phyloP scores from a whole-genome alignment of 2,113 vertebrate species.

The Solea solea region DNA sequence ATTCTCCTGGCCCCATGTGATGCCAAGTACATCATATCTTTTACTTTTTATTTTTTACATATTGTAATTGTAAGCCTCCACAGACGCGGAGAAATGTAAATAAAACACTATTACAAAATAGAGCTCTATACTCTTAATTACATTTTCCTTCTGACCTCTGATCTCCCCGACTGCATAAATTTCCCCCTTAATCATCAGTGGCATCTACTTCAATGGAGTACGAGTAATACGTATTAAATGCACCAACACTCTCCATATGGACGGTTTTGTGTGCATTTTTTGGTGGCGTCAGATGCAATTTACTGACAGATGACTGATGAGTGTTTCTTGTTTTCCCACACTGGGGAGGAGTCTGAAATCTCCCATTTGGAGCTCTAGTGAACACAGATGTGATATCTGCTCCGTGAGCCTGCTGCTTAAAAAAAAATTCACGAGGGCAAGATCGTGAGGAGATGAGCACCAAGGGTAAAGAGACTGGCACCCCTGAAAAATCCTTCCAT shows the following conservation, averaged over 20 bases:
- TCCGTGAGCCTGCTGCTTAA: conserved; percentile 41
- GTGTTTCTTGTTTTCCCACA: conserved; percentile 23
- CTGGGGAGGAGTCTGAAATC: conserved; percentile 29
- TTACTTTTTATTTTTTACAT: conserved; percentile 4
- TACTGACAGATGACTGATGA: conserved; percentile 18
- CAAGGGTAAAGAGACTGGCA: conserved; percentile 68
- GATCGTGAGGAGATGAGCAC: conserved; percentile 56
- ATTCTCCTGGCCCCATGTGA: conserved; percentile 15
- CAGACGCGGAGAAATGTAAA: conserved; percentile 34
- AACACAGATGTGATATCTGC: conserved; percentile 40
- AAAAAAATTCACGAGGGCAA: conserved; percentile 39
- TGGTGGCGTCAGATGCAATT: conserved; percentile 32
- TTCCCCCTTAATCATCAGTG: conserved; percentile 55
- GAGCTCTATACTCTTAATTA: conserved; percentile 23
- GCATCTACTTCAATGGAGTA: conserved; percentile 49
- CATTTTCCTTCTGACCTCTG: conserved; percentile 20
- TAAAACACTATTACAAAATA: conserved; percentile 51
- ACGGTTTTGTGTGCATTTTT: conserved; percentile 18
- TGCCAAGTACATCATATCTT: conserved; percentile 20
- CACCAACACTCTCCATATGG: conserved; percentile 23
- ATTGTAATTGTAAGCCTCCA: conserved; percentile 29
- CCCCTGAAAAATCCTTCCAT: conserved; percentile 82
- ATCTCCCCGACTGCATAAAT: conserved; percentile 22
- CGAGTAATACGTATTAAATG: conserved; percentile 24
- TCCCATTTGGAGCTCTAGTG: conserved; percentile 22